Evolutionary conservation across 2,797 vertebrate genomes (phyloP), one percentile per base, ranked within the genome.

Genomic region (Acrocephalus scirpaceus): DNA sequence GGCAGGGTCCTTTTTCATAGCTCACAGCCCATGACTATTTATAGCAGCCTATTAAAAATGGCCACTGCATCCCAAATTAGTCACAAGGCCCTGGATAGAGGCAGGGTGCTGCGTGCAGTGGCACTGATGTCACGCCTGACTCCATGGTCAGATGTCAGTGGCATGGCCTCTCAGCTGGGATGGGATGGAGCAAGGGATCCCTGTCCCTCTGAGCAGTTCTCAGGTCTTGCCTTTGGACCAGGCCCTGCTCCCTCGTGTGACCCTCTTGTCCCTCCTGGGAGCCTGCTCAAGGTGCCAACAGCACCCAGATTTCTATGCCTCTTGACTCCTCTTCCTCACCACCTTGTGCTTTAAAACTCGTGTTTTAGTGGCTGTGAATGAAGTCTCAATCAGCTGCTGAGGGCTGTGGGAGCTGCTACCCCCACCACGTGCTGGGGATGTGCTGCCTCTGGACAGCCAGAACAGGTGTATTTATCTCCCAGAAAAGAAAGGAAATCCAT

Each of bases 1-100:
- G 62, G 77, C 72, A 76, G 86, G 62, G 71, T 95, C 69, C 53
- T 97, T 96, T 88, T 90, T 95, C 94, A 95, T 12, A 36, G 71
- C 93, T 97, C 95, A 89, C 95, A 96, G 91, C 1, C 90, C 50
- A 80, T 97, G 61, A 96, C 93, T 97, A 97, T 97, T 97, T 93
- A 96, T 96, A 88, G 72, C 51, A 77, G 90, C 40, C 3, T 61
- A 88, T 95, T 96, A 96, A 96, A 96, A 92, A 94, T 56, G 95
- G 92, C 92, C 76, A 40, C 85, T 29, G 38, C 91, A 87, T 96
- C 88, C 76, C 95, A 62, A 92, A 97, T 97, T 90, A 97, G 73
- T 91, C 71, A 22, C 0, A 9, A 76, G 50, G 75, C 87, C 27
- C 67, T 75, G 92, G 71, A 67, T 44, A 40, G 92, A 88, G 44